A percentile compares a stretch with the other conserved stretches of the same genome.
Conservation (phyloP, 1,140 invertebrate genomes). For the Aleiodes sp. region DNA sequence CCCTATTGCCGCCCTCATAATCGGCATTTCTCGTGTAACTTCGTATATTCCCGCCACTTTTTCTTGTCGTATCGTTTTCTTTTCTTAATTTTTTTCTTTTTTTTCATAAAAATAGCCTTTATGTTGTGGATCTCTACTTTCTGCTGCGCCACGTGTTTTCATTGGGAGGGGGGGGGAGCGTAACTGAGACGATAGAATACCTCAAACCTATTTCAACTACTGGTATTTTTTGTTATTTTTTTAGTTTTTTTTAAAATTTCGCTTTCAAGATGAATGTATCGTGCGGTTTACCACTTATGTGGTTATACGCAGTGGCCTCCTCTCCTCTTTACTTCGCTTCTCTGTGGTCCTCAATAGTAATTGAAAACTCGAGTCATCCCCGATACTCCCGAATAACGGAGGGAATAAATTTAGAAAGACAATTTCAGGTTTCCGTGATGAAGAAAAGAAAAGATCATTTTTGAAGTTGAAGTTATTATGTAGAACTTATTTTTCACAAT, state of each 20-base stretch:
- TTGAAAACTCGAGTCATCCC: conserved; percentile 14
- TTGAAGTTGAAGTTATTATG: too few relatives aligned
- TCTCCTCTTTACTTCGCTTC: too few relatives aligned
- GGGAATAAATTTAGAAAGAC: not conserved
- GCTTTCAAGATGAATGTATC: conserved; percentile 45
- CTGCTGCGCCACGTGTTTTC: not conserved
- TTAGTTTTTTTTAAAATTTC: conserved; percentile 37
- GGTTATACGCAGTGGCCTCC: too few relatives aligned
- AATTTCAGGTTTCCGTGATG: too few relatives aligned
- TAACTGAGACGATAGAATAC: conserved; percentile 2
- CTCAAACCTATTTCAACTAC: conserved; percentile 3
- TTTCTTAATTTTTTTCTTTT: too few relatives aligned
- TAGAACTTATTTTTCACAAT: too few relatives aligned
- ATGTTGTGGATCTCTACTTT: too few relatives aligned
- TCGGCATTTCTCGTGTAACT: not conserved
- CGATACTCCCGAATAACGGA: conserved; percentile 1
- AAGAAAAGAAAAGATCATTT: too few relatives aligned
- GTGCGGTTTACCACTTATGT: conserved; percentile 36
- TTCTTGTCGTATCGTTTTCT: not conserved
- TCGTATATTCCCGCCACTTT: not conserved
- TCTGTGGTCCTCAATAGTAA: too few relatives aligned
- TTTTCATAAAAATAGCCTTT: too few relatives aligned
- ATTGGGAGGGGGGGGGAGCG: not conserved
- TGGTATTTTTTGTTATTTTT: too few relatives aligned
- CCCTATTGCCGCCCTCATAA: not conserved